Conservation (phyloP, 2,888 invertebrate species). For the Drosophila gaucha region DNA sequence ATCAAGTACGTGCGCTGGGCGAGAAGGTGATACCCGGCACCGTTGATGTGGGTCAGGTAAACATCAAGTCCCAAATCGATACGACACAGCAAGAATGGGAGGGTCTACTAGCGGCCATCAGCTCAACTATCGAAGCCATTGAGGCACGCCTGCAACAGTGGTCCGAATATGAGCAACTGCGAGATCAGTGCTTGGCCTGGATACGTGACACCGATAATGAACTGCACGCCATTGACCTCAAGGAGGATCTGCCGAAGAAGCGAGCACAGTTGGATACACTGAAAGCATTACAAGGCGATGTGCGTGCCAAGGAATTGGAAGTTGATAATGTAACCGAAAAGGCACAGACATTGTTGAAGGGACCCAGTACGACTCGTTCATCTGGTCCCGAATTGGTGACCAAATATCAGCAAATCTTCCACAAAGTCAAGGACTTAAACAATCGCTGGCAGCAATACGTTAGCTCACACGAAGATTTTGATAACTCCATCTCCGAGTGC, state of each 20-base stretch:
- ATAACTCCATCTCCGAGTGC: conserved; percentile 91
- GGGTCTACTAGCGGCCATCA: conserved; percentile 90
- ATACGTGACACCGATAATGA: conserved; percentile 94
- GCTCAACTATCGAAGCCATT: conserved; percentile 91
- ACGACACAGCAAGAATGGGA: conserved; percentile 96
- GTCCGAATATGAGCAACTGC: conserved; percentile 95
- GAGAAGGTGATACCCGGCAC: conserved; percentile 96
- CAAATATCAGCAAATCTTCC: conserved; percentile 95
- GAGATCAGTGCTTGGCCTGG: conserved; percentile 94
- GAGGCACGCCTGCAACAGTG: conserved; percentile 95
- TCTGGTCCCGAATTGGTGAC: conserved; percentile 95
- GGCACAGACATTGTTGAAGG: conserved; percentile 93
- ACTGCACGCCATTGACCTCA: conserved; percentile 94
- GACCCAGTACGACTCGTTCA: conserved; percentile 89
- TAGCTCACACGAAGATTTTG: conserved; percentile 93
- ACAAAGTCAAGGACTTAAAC: conserved; percentile 95
- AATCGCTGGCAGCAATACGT: conserved; percentile 97
- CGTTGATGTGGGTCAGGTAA: conserved; percentile 91
- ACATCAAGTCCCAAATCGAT: conserved; percentile 94
- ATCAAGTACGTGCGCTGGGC: conserved; percentile 92
- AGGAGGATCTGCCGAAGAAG: conserved; percentile 92
- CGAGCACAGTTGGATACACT: conserved; percentile 92
- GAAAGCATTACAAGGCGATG: conserved; percentile 93
- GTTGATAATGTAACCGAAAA: conserved; percentile 96
- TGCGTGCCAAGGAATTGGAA: conserved; percentile 95